Percentiles rank a stretch among this genome's conserved stretches.
Conservation (phyloP, 2,113 vertebrate species). For the Chloroceryle aenea region DNA sequence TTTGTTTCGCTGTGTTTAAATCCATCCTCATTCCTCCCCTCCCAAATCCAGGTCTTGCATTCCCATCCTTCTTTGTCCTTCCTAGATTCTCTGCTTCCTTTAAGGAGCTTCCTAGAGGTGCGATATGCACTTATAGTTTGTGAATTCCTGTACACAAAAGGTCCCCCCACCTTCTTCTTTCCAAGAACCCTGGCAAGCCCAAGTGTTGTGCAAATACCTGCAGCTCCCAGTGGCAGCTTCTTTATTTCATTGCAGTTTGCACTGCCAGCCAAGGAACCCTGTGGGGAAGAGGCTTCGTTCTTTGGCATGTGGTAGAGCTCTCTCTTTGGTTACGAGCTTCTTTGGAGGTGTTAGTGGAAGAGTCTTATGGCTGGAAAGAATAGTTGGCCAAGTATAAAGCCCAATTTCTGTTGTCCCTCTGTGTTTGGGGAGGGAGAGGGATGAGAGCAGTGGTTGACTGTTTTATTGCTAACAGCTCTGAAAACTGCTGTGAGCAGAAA, state of each 20-base stretch:
- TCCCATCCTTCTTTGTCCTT: not conserved
- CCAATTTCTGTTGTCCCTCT: not conserved
- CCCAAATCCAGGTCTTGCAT: accelerated
- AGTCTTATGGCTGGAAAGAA: not conserved
- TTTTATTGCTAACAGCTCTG: not conserved
- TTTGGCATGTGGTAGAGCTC: not conserved
- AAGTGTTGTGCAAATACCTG: not conserved
- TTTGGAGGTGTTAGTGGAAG: not conserved
- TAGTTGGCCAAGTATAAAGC: not conserved
- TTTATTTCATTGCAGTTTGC: not conserved
- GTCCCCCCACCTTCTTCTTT: not conserved
- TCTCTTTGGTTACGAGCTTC: not conserved
- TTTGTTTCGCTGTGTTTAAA: not conserved
- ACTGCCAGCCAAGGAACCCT: not conserved
- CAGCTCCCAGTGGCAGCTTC: not conserved
- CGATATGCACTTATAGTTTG: not conserved
- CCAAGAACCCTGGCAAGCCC: not conserved
- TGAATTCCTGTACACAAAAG: not conserved
- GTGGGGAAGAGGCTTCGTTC: not conserved
- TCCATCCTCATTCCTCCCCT: not conserved
- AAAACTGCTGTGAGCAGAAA: not conserved
- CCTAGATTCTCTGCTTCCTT: not conserved
- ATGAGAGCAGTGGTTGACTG: not conserved
- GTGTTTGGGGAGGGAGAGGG: not conserved
- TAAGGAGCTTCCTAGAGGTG: not conserved